phyloP scores from a whole-genome alignment of 2,113 vertebrate species.

The Ivindomyrus marchei region DNA sequence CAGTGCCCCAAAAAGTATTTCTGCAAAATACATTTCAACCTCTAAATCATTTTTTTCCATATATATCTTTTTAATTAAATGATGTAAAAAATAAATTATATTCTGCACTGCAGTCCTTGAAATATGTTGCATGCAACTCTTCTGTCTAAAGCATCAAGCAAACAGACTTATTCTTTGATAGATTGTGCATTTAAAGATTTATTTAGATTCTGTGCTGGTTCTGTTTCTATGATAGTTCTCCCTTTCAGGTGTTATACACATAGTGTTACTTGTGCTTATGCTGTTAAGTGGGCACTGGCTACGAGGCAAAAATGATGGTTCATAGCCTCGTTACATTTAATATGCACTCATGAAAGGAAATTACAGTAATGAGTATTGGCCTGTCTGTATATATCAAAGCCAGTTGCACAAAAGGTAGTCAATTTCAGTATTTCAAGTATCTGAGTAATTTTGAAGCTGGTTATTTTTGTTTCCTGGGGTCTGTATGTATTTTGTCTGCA shows the following conservation, averaged over 20 bases:
- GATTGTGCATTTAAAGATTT: neutral
- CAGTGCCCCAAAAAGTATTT: neutral
- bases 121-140: neutral
- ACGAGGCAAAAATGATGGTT: neutral
- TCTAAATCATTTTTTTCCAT: neutral
- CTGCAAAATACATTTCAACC: neutral
- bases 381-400: neutral
- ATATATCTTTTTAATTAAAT: neutral
- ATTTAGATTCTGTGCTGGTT: neutral
- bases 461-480: neutral
- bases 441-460: neutral
- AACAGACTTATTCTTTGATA: neutral
- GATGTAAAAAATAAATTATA: neutral
- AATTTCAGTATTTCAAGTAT: neutral
- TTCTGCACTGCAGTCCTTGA: neutral
- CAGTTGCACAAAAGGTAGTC: neutral
- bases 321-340: conserved; percentile 1
- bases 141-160: neutral
- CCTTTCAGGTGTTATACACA: neutral
- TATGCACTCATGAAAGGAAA: neutral
- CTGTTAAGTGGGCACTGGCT: neutral
- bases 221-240: neutral
- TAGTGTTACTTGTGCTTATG: neutral
- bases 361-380: neutral
- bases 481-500: neutral